Percentiles rank a stretch among this genome's conserved stretches.
Conservation (phyloP, 2,888 invertebrate genomes). For the Drosophila acutilabella region DNA sequence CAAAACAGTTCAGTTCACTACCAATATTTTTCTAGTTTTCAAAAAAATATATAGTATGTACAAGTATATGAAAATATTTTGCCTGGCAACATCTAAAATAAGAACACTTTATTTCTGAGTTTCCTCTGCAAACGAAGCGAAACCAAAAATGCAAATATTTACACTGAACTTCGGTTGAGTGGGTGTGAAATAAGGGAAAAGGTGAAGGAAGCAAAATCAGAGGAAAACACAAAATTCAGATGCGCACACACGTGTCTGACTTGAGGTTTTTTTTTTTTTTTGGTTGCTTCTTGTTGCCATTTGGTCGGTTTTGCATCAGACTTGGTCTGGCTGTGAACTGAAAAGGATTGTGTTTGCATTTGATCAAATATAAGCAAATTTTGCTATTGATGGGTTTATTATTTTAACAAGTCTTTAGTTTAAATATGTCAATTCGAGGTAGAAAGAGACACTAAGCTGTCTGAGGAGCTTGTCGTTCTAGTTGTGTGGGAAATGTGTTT, state of each 20-base stretch:
- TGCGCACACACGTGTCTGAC: constrained; percentile 60
- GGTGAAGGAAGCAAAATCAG: constrained; percentile 8
- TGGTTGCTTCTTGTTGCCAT: constrained; percentile 16
- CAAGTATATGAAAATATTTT: neutral
- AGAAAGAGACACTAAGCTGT: neutral
- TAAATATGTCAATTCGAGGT: constrained; percentile 2
- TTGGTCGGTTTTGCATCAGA: constrained; percentile 24
- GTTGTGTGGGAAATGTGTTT: neutral
- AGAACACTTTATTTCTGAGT: neutral
- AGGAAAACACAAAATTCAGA: constrained; percentile 29
- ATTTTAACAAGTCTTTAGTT: neutral
- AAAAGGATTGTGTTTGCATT: constrained; percentile 56
- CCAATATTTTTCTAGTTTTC: neutral
- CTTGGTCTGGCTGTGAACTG: constrained; percentile 33
- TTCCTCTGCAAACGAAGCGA: constrained; percentile 26
- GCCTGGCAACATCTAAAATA: constrained; percentile 35
- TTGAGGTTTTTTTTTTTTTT: constrained; percentile 16
- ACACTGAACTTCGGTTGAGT: constrained; percentile 42
- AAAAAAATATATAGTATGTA: neutral
- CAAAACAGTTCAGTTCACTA: neutral
- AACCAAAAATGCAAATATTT: constrained; percentile 66
- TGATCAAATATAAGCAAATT: constrained; percentile 24
- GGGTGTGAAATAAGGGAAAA: constrained; percentile 41
- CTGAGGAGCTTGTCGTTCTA: neutral
- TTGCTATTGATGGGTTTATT: constrained; percentile 1